Conservation (phyloP, 2,113 vertebrate species). For the Aptenodytes forsteri region DNA sequence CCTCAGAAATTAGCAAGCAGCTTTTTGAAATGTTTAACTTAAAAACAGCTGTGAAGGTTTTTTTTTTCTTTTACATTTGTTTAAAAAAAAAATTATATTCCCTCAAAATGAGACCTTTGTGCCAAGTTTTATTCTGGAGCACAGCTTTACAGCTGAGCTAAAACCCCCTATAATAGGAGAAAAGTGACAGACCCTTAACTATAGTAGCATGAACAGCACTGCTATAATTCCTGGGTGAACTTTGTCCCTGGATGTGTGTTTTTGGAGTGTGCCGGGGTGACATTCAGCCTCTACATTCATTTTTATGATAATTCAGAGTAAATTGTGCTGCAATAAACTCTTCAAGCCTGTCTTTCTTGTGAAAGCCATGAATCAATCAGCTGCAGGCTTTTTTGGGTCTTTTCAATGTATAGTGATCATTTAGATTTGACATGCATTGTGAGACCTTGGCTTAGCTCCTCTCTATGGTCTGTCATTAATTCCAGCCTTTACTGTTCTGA, state of each 20-base stretch:
- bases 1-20: constrained; percentile 39
- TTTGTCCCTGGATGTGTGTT: constrained; percentile 78
- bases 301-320: constrained; percentile 87
- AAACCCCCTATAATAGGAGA: constrained; percentile 37
- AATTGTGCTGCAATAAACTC: constrained; percentile 88
- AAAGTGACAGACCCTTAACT: constrained; percentile 54
- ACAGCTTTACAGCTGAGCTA: constrained; percentile 44
- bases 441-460: constrained; percentile 86
- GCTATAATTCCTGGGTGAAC: constrained; percentile 71
- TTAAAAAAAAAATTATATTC: constrained; percentile 57
- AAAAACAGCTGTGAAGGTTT: constrained; percentile 36
- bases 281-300: constrained; percentile 80
- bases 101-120: constrained; percentile 46
- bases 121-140: constrained; percentile 48
- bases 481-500: constrained; percentile 89
- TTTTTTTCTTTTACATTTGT: constrained; percentile 28
- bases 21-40: constrained; percentile 67
- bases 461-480: constrained; percentile 90
- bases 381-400: constrained; percentile 82
- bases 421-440: constrained; percentile 94
- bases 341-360: constrained; percentile 87
- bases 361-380: constrained; percentile 94
- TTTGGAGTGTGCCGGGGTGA: constrained; percentile 79
- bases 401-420: constrained; percentile 88
- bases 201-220: constrained; percentile 34